Percentiles rank a stretch among this genome's conserved stretches.
phyloP scores from a whole-genome alignment of 2,888 invertebrate species.

The Stenurella melanura region DNA sequence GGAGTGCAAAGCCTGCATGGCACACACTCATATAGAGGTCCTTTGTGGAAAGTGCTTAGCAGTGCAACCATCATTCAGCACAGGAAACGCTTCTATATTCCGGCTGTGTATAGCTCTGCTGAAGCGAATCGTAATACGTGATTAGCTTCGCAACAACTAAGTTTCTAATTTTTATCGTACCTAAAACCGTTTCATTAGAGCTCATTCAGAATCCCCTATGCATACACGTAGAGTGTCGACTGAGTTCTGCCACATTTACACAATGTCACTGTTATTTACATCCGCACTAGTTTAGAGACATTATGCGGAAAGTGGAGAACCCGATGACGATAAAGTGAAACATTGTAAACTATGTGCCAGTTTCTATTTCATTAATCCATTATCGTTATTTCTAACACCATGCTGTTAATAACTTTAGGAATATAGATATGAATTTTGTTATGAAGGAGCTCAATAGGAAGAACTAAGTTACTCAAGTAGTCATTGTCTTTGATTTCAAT shows the following conservation, averaged over 20 bases:
- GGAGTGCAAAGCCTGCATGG: slow-evolving; percentile 30
- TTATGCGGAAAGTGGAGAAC: background rate
- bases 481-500: too few relatives aligned
- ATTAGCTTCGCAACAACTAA: slow-evolving; percentile 54
- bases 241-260: background rate
- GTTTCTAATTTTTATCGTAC: slow-evolving; percentile 43
- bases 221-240: background rate
- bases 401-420: background rate
- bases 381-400: background rate
- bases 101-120: slow-evolving; percentile 52
- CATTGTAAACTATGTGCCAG: background rate
- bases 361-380: background rate
- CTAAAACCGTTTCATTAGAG: slow-evolving; percentile 29
- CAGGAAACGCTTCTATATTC: slow-evolving; percentile 55
- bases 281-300: background rate
- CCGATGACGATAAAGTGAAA: background rate
- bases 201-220: background rate
- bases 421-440: background rate
- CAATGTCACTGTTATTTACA: background rate
- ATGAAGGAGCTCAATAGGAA: background rate
- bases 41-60: slow-evolving; percentile 52
- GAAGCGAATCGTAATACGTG: slow-evolving; percentile 55
- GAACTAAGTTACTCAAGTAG: background rate
- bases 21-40: slow-evolving; percentile 38
- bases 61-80: slow-evolving; percentile 51